phyloP scores from a whole-genome alignment of 2,113 vertebrate species.

The Hypomesus transpacificus region DNA sequence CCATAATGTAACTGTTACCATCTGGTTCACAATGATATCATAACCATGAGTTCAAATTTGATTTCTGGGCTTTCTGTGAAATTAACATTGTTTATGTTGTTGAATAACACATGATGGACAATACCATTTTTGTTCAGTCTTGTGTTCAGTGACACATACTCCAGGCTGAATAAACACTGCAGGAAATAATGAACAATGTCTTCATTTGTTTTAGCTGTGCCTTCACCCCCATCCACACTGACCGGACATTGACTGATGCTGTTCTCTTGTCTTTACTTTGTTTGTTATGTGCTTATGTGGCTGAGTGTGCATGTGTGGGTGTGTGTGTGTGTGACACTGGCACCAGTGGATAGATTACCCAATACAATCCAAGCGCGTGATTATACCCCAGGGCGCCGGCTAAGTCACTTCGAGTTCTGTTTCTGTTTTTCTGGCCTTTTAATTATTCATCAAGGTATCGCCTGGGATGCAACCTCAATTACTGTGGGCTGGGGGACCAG shows the following conservation, averaged over 20 bases:
- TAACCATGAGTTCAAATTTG: neutral
- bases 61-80: constrained; percentile 7
- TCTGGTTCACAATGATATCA: neutral
- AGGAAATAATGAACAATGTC: constrained; percentile 39
- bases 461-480: constrained; percentile 67
- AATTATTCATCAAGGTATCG: constrained; percentile 65
- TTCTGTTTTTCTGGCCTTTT: constrained; percentile 60
- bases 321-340: constrained; percentile 36
- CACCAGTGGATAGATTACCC: constrained; percentile 72
- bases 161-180: constrained; percentile 33
- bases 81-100: too few relatives aligned
- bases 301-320: constrained; percentile 20
- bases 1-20: too few relatives aligned
- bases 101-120: too few relatives aligned
- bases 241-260: constrained; percentile 57
- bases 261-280: constrained; percentile 52
- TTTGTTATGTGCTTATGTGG: constrained; percentile 33
- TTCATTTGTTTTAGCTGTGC: constrained; percentile 49
- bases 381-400: constrained; percentile 70
- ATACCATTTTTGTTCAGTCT: constrained; percentile 31
- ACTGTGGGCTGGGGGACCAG: constrained; percentile 62
- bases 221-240: constrained; percentile 39
- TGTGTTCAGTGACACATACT: constrained; percentile 3
- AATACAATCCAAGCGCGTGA: constrained; percentile 71
- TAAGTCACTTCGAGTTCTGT: constrained; percentile 59